phyloP scores from a whole-genome alignment of 1,140 invertebrate genomes.

The Leptopilina clavipes region DNA sequence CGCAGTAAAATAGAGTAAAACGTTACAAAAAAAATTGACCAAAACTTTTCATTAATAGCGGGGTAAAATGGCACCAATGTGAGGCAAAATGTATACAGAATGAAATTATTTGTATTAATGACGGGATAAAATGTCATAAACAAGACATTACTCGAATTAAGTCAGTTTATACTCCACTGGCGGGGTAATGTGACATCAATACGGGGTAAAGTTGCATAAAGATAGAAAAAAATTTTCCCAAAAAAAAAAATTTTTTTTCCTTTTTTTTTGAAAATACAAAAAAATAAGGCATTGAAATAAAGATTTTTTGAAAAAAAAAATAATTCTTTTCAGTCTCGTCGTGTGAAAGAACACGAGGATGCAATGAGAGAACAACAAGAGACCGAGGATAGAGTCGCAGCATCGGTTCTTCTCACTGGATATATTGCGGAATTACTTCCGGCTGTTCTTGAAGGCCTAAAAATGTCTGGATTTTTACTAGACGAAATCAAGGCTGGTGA shows the following conservation, averaged over 20 bases:
- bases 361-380: slow-evolving; percentile 79
- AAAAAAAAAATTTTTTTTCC: too few relatives aligned
- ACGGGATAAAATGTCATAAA: too few relatives aligned
- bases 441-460: slow-evolving; percentile 85
- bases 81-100: too few relatives aligned
- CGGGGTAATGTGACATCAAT: too few relatives aligned
- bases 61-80: too few relatives aligned
- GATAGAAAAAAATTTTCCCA: neutral
- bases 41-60: too few relatives aligned
- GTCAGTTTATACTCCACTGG: too few relatives aligned
- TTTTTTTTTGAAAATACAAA: neutral
- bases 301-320: neutral
- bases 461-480: slow-evolving; percentile 84
- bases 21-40: too few relatives aligned
- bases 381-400: slow-evolving; percentile 87
- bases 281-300: neutral
- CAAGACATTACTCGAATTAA: too few relatives aligned
- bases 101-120: too few relatives aligned
- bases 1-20: too few relatives aligned
- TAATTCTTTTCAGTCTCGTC: slow-evolving; percentile 70
- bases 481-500: slow-evolving; percentile 83
- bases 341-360: slow-evolving; percentile 77
- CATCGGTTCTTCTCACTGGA: slow-evolving; percentile 86
- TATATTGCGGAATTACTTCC: slow-evolving; percentile 90
- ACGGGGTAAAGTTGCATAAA: too few relatives aligned